Percentiles rank a stretch among this genome's conserved stretches.
Conservation (phyloP, 2,888 invertebrate species). For the Gasteruption jaculator region DNA sequence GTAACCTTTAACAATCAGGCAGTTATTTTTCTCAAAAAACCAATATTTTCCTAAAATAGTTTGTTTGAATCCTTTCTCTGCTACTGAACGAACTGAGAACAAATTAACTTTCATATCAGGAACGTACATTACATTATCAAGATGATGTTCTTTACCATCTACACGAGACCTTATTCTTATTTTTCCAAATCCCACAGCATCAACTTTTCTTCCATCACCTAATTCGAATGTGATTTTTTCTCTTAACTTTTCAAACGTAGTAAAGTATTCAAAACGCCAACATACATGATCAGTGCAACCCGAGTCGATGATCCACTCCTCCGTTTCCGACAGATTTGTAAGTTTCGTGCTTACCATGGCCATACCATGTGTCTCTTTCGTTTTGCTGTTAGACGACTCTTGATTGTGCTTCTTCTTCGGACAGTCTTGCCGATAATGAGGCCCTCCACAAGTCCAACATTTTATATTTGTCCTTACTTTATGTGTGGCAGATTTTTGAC, state of each 20-base stretch:
- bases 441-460: constrained; percentile 14
- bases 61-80: constrained; percentile 18
- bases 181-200: constrained; percentile 11
- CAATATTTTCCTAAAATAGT: constrained; percentile 3
- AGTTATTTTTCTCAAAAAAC: constrained; percentile 8
- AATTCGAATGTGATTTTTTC: constrained; percentile 10
- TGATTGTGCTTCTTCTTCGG: not conserved
- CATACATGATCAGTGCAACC: constrained; percentile 19
- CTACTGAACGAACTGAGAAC: constrained; percentile 14
- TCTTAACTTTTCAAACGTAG: constrained; percentile 10
- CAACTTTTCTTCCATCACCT: constrained; percentile 13
- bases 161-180: constrained; percentile 13
- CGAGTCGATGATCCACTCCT: constrained; percentile 15
- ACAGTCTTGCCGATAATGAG: constrained; percentile 9
- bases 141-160: constrained; percentile 14
- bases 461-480: constrained; percentile 2
- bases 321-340: constrained; percentile 1
- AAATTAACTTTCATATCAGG: constrained; percentile 18
- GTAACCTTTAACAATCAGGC: not conserved
- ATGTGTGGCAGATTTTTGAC: not conserved
- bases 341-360: constrained; percentile 11
- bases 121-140: constrained; percentile 16
- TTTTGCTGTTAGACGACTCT: not conserved
- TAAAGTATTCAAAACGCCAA: constrained; percentile 13
- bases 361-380: not conserved